Conservation (phyloP, 2,797 vertebrate species). For the Periparus ater region DNA sequence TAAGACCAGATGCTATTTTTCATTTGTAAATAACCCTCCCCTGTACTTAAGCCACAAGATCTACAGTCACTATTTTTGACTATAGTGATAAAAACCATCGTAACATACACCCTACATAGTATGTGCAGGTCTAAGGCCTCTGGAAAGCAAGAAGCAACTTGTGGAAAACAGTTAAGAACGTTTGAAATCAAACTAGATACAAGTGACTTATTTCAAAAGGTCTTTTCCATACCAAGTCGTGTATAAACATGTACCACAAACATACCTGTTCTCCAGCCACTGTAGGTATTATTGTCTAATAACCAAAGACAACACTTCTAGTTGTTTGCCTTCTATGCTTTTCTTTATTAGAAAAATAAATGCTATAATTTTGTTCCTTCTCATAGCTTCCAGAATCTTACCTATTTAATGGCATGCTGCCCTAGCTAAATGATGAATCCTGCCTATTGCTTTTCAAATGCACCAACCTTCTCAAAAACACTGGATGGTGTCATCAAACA, state of each 20-base stretch:
- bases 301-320: slow-evolving; percentile 16
- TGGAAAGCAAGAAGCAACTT: background rate
- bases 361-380: slow-evolving; percentile 25
- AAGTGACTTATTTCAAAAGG: background rate
- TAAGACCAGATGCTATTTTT: background rate
- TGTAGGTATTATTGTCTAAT: slow-evolving; percentile 9
- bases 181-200: background rate
- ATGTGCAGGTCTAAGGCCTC: background rate
- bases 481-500: slow-evolving; percentile 98
- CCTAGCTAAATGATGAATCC: slow-evolving; percentile 74
- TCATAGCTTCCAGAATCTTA: slow-evolving; percentile 41
- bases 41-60: background rate
- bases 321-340: background rate
- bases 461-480: slow-evolving; percentile 96
- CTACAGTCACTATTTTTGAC: background rate
- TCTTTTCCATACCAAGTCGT: background rate
- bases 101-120: background rate
- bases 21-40: background rate
- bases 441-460: slow-evolving; percentile 80
- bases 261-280: slow-evolving; percentile 59
- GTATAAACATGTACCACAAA: background rate
- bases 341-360: slow-evolving; percentile 24
- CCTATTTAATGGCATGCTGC: slow-evolving; percentile 64
- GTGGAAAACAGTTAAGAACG: background rate
- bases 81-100: background rate